These are phyloP conservation scores for Clostera curtula DNA, from an alignment of 2,888 invertebrate species.

Conservation along the genomic window DNA sequence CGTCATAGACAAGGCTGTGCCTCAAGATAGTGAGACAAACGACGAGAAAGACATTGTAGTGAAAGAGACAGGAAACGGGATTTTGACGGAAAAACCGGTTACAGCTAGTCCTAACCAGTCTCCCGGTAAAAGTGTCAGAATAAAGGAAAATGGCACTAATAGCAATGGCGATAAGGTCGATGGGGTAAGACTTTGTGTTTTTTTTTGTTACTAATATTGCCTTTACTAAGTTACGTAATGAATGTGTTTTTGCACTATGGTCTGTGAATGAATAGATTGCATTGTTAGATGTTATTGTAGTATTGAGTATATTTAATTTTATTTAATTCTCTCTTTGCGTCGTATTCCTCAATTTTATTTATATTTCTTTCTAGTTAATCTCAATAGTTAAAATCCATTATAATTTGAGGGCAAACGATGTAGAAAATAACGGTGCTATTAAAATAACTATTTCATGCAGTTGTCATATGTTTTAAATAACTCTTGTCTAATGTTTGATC, in stretches of 20 bases:
- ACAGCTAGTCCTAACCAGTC: constrained; percentile 49
- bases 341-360: too few species aligned
- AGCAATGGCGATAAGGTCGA: constrained; percentile 41
- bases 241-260: constrained; percentile 9
- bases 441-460: too few species aligned
- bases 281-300: too few species aligned
- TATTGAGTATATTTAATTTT: too few species aligned
- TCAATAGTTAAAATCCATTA: too few species aligned
- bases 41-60: constrained; percentile 21
- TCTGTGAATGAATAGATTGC: constrained; percentile 1
- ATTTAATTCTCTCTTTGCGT: too few species aligned
- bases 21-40: constrained; percentile 23
- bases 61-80: constrained; percentile 19
- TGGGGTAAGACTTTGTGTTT: constrained; percentile 36
- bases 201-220: constrained; percentile 18
- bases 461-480: too few species aligned
- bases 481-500: too few species aligned
- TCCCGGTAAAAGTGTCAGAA: constrained; percentile 60
- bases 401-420: too few species aligned
- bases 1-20: constrained; percentile 23
- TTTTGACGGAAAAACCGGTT: constrained; percentile 25
- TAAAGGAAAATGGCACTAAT: constrained; percentile 62
- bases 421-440: too few species aligned
- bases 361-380: too few species aligned
- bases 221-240: too few species aligned